Evolutionary conservation across 2,113 vertebrate species (phyloP).

Genomic region (Malaclemys terrapin): DNA sequence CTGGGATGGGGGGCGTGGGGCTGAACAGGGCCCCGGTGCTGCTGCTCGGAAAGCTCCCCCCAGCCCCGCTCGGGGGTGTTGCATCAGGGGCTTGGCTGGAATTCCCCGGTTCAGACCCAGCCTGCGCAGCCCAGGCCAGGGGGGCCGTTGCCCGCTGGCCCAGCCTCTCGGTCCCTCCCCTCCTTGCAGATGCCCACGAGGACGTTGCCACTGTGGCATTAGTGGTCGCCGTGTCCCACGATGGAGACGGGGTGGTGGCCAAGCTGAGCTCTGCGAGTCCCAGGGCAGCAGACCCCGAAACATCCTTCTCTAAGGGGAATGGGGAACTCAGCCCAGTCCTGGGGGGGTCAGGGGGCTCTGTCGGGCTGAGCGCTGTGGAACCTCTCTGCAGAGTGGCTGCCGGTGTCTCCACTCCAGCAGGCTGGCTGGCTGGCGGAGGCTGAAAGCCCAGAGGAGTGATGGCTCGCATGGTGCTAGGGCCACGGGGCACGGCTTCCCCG

Average conservation of each 20-base stretch:
- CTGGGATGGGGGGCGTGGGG: accelerated
- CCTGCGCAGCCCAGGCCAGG: accelerated
- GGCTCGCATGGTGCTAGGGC: neutral
- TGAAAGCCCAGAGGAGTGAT: too few species aligned
- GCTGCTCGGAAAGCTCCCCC: accelerated
- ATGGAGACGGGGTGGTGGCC: accelerated
- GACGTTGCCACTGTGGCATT: accelerated
- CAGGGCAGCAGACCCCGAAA: neutral
- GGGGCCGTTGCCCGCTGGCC: accelerated
- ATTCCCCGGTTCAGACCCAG: neutral
- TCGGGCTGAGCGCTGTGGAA: neutral
- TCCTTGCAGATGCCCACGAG: neutral
- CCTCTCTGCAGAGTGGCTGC: neutral
- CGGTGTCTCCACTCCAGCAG: neutral
- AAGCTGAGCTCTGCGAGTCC: neutral
- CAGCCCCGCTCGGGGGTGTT: neutral
- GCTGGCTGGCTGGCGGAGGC: neutral
- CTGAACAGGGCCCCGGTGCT: neutral
- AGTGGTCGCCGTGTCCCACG: accelerated
- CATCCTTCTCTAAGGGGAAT: neutral
- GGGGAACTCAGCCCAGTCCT: neutral
- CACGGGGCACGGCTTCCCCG: neutral
- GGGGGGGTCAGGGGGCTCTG: accelerated
- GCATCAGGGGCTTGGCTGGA: neutral
- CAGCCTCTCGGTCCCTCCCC: neutral